Base-by-base conservation (phyloP, 2,797 vertebrate genomes). In the Triplophysa bombifrons region DNA sequence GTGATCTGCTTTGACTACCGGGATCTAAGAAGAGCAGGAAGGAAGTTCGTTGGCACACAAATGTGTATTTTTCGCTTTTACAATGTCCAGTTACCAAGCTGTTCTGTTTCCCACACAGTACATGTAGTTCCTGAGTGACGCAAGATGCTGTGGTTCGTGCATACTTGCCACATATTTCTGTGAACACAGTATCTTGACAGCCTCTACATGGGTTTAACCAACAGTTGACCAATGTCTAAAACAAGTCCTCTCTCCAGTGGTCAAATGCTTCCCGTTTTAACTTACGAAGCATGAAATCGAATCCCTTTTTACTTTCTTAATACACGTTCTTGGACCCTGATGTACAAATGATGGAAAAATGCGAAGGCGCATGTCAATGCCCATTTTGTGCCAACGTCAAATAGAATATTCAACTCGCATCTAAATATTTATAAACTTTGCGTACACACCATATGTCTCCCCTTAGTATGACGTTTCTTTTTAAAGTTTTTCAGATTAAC, bases 61-160 rank as follows among this genome's bases (percentile, higher is more conserved):
- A 5, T 48, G 34, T 12, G 25, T 10, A 22, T 67, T 50, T 53
- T 34, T 73, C 34, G 22, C 17, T 51, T 70, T 27, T 51, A 56
- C 82, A 74, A 38, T 68, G 38, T 55, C n/a, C 20, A 10, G n/a
- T 46, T 61, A 64, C 72, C n/a, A 11, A 41, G 34, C 65, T 81
- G 55, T 30, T 9, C 22, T 27, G 70, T 85, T 17, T 30, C 19
- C 71, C 72, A 69, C 79, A 46, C 53, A 79, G 44, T 53, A 20
- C 76, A 79, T 63, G 41, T 22, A 85, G 34, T 83, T 85, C 66
- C 61, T 69, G 68, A 69, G 41, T 85, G 70, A 83, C 71, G 82
- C 79, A 85, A 85, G 76, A 73, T 4, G 17, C 51, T 82, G 80
- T 69, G 81, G 84, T 76, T 72, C 38, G 38, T 50, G 53, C 38